A percentile compares a stretch with the other conserved stretches of the same genome.
These are phyloP conservation scores for Mactra quadrangularis DNA, from an alignment of 1,140 invertebrate species.

Conservation along the genomic window DNA sequence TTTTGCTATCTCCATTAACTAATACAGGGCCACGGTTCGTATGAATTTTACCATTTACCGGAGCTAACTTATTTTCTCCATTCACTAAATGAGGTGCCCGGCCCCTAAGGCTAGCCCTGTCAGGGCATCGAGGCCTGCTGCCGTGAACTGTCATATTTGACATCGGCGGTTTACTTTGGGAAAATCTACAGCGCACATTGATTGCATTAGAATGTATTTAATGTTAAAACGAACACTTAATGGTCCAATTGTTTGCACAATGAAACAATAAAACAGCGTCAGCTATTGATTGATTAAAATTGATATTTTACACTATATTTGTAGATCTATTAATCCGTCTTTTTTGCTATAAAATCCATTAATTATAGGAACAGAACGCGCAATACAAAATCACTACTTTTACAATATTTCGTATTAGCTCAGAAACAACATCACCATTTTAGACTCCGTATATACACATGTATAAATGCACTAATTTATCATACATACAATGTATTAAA, in stretches of 20 bases:
- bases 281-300: background rate
- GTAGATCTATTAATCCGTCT: background rate
- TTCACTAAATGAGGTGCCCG: slow-evolving; percentile 35
- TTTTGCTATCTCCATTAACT: slow-evolving; percentile 51
- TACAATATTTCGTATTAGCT: too few species aligned
- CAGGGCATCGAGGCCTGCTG: slow-evolving; percentile 40
- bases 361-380: background rate
- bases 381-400: background rate
- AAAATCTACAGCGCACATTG: slow-evolving; percentile 10
- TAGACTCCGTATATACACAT: too few species aligned
- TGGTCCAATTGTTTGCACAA: background rate
- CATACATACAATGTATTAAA: too few species aligned
- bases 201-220: slow-evolving; percentile 30
- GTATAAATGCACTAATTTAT: too few species aligned
- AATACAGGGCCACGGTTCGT: slow-evolving; percentile 34
- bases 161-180: slow-evolving; percentile 39
- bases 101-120: slow-evolving; percentile 17
- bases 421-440: too few species aligned
- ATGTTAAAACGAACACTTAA: background rate
- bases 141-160: slow-evolving; percentile 62
- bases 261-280: background rate
- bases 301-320: background rate
- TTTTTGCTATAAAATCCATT: background rate
- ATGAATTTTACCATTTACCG: slow-evolving; percentile 6
- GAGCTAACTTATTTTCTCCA: slow-evolving; percentile 22